Percentiles rank a stretch among this genome's conserved stretches.
These are phyloP conservation scores for Psittacula cyanocephala DNA, from an alignment of 2,113 vertebrate genomes.

Conservation along the genomic window DNA sequence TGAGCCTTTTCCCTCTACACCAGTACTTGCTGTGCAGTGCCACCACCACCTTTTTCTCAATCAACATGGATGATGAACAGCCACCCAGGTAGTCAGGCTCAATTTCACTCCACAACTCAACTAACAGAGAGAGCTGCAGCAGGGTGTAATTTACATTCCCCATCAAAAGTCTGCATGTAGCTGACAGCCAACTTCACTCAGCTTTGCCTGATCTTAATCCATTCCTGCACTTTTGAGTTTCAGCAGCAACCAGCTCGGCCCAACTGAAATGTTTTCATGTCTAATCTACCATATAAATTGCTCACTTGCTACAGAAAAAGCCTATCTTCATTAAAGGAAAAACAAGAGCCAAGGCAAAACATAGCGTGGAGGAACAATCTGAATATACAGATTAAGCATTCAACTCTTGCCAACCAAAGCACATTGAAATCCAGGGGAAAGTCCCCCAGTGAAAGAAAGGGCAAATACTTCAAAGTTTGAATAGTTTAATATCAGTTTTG, in stretches of 20 bases:
- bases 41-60: constrained; percentile 40
- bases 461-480: background rate
- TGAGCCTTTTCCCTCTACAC: background rate
- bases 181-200: constrained; percentile 59
- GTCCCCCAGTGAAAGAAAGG: background rate
- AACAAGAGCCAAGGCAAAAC: background rate
- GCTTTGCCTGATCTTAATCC: constrained; percentile 64
- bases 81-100: constrained; percentile 23
- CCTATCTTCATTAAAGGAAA: background rate
- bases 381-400: background rate
- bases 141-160: constrained; percentile 56
- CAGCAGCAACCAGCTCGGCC: background rate
- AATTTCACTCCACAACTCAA: constrained; percentile 57
- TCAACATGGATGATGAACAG: constrained; percentile 61
- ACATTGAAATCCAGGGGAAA: background rate
- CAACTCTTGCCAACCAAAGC: background rate
- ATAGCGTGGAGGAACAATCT: background rate
- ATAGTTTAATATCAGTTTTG: background rate
- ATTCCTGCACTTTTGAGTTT: constrained; percentile 30
- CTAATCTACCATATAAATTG: background rate
- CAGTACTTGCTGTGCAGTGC: background rate
- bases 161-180: constrained; percentile 33
- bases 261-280: background rate
- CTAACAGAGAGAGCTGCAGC: constrained; percentile 37
- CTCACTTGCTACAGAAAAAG: background rate